Conservation (phyloP, 2,888 invertebrate genomes). For the Merodon equestris region DNA sequence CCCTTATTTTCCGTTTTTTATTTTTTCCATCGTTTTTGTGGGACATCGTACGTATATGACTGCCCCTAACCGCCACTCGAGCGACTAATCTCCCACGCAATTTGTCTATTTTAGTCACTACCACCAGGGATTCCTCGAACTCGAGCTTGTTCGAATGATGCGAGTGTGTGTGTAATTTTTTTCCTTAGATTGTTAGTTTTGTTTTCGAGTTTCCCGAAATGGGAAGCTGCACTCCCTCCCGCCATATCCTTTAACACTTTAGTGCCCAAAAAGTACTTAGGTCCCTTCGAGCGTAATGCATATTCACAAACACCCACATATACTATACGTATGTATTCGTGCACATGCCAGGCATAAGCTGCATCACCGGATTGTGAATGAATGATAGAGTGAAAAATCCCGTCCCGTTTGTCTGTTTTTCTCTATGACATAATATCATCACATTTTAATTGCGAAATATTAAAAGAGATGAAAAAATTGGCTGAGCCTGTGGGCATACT, state of each 20-base stretch:
- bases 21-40: background rate
- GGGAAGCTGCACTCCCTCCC: slow-evolving; percentile 29
- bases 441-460: slow-evolving; percentile 69
- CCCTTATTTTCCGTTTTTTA: background rate
- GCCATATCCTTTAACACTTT: slow-evolving; percentile 60
- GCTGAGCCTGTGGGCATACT: slow-evolving; percentile 66
- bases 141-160: no score
- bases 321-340: background rate
- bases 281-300: slow-evolving; percentile 35
- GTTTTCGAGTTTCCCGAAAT: slow-evolving; percentile 6
- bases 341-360: background rate
- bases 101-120: slow-evolving; percentile 50
- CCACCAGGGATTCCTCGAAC: slow-evolving; percentile 7
- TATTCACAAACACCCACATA: slow-evolving; percentile 17
- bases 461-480: slow-evolving; percentile 69
- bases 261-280: slow-evolving; percentile 41
- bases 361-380: slow-evolving; percentile 41
- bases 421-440: slow-evolving; percentile 69
- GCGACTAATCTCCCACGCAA: slow-evolving; percentile 62
- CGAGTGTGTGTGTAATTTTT: slow-evolving; percentile 1
- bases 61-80: background rate
- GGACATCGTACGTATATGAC: slow-evolving; percentile 16
- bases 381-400: slow-evolving; percentile 68
- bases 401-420: slow-evolving; percentile 67
- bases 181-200: slow-evolving; percentile 11